These are phyloP conservation scores for Neolamprologus caudopunctatus DNA, from an alignment of 2,113 vertebrate genomes.

Conservation along the genomic window DNA sequence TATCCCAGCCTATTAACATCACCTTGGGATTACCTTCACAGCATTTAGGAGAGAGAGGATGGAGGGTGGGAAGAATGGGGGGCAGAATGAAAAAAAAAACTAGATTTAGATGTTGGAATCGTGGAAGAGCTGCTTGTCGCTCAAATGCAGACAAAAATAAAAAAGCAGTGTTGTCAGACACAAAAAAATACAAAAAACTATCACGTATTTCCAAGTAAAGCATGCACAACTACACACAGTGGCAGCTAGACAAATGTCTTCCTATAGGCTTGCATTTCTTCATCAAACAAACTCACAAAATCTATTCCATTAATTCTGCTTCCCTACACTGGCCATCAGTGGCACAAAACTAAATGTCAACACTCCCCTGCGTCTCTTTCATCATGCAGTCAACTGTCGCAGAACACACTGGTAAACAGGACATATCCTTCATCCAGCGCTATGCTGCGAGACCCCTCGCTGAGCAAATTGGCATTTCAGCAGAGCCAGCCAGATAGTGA, in stretches of 20 bases:
- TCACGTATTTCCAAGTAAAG: neutral
- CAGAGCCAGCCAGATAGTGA: slow-evolving; percentile 7
- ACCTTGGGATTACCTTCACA: slow-evolving; percentile 58
- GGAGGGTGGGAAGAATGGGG: neutral
- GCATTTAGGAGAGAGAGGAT: neutral
- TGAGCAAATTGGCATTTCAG: slow-evolving; percentile 45
- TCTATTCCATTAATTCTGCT: slow-evolving; percentile 31
- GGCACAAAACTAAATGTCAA: slow-evolving; percentile 49
- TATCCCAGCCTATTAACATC: slow-evolving; percentile 37
- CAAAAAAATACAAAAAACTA: neutral
- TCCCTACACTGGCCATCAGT: neutral
- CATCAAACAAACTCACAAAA: slow-evolving; percentile 13
- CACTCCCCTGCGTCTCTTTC: slow-evolving; percentile 38
- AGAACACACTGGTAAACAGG: slow-evolving; percentile 32
- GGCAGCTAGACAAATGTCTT: neutral
- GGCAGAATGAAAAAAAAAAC: neutral
- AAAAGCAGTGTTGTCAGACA: neutral
- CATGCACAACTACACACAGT: neutral
- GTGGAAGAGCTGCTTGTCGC: neutral
- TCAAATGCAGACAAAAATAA: neutral
- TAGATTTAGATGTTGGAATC: slow-evolving; percentile 10
- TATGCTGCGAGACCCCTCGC: neutral
- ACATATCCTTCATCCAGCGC: slow-evolving; percentile 19
- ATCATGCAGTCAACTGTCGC: slow-evolving; percentile 24
- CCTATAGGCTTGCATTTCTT: neutral